phyloP scores from a whole-genome alignment of 2,888 invertebrate genomes.

The Itoplectis maculator region DNA sequence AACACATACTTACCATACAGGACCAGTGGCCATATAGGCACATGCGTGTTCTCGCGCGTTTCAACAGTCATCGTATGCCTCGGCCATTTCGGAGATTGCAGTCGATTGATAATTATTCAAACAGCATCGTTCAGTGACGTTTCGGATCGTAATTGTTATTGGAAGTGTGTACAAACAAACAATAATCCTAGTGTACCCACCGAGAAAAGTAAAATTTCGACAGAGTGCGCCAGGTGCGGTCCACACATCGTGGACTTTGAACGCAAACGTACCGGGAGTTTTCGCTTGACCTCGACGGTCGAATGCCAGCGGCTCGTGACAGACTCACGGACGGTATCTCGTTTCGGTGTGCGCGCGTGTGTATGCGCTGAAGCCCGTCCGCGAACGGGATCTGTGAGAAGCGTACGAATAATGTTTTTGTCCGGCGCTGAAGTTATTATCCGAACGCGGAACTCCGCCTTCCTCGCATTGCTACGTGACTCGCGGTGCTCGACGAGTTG shows the following conservation, averaged over 20 bases:
- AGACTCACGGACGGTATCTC: slow-evolving; percentile 6
- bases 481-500: background rate
- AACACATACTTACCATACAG: background rate
- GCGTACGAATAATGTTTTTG: background rate
- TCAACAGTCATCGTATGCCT: background rate
- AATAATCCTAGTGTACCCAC: no score
- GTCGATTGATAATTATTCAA: background rate
- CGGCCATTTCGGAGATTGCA: background rate
- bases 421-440: background rate
- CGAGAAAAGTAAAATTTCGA: background rate
- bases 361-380: background rate
- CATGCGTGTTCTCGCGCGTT: background rate
- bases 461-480: background rate
- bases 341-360: background rate
- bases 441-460: slow-evolving; percentile 3
- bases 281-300: slow-evolving; percentile 51
- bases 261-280: slow-evolving; percentile 18
- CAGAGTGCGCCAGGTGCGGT: slow-evolving; percentile 8
- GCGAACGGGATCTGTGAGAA: slow-evolving; percentile 2
- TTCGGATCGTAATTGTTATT: background rate
- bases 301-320: slow-evolving; percentile 38
- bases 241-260: slow-evolving; percentile 25
- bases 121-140: background rate
- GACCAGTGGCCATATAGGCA: background rate
- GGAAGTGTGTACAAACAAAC: background rate